Conservation (phyloP, 2,113 vertebrate species). For the Psittacula cyanocephala region DNA sequence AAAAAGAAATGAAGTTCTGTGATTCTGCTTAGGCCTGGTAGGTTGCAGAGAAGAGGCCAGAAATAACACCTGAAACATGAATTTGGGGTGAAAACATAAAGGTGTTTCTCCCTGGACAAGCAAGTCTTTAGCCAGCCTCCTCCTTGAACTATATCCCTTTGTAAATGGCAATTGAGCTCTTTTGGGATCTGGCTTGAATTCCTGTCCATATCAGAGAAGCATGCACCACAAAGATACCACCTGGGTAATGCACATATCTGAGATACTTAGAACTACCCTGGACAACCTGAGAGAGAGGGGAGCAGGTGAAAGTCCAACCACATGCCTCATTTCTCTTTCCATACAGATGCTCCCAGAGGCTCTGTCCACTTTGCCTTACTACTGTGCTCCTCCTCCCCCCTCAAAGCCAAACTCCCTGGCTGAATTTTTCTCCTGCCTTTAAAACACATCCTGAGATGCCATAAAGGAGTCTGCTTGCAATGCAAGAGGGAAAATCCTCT, state of each 20-base stretch:
- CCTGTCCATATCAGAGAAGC: not conserved
- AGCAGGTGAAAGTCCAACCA: not conserved
- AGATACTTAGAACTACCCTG: not conserved
- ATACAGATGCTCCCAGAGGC: not conserved
- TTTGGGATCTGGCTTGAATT: not conserved
- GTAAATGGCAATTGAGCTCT: not conserved
- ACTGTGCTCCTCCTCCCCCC: not conserved
- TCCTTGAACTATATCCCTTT: not conserved
- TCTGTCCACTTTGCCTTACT: not conserved
- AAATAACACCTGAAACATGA: not conserved
- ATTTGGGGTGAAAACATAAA: not conserved
- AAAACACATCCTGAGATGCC: not conserved
- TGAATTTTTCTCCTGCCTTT: not conserved
- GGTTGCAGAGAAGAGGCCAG: not conserved
- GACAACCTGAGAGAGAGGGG: not conserved
- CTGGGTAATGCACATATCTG: not conserved
- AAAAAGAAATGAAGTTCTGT: not conserved
- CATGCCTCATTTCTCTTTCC: accelerated
- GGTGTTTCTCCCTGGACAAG: not conserved
- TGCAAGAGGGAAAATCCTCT: not conserved
- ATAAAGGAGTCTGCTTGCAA: not conserved
- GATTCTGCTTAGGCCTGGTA: not conserved
- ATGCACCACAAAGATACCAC: not conserved
- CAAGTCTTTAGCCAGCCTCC: not conserved
- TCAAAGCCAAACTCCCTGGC: not conserved